Base-by-base conservation (phyloP, 2,113 vertebrate genomes). In the Thymallus thymallus region DNA sequence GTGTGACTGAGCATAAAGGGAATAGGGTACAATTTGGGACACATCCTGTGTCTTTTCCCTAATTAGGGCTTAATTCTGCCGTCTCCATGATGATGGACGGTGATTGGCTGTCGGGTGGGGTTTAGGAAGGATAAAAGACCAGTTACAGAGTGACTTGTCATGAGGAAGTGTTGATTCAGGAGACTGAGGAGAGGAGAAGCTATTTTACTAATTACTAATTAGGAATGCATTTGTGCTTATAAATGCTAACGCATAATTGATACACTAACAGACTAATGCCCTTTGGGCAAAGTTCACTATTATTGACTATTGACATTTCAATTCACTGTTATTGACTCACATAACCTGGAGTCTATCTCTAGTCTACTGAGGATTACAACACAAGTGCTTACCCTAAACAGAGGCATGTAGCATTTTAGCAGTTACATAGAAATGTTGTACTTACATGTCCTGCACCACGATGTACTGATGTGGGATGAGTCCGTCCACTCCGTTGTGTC, bases 391-490 rank as follows among this genome's bases (percentile, higher is more conserved):
- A 41, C 10, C 35, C 35, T 41, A 41, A 41, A 41, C 35, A 41
- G 9, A 41, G 35, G 35, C 35, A 41, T 41, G 35, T 41, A 10
- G 35, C 9, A 10, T 41, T 41, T 41, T 7, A 41, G 35, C 35
- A 41, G 35, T 10, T 41, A 10, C 9, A 41, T 9, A 41, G 35
- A 41, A 41, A 41, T 41, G 9, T 3, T 41, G 35, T 22, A 80
- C 96, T 60, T 93, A 99, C 97, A 95, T 95, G 94, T 99, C 97
- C 82, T 98, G 97, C 41, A 98, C 94, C 78, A 98, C 95, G 72
- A 99, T 98, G 89, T 99, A 99, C 89, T 98, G 97, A 77, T 99
- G 97, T 0, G 97, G 97, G 79, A 99, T 95, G 56, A 99, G 94
- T 46, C 97, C 97, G 0, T 98, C 96, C 14, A 96, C 85, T 10